These are phyloP conservation scores for Diphyllodes magnificus DNA, from an alignment of 2,113 vertebrate genomes.

Conservation along the genomic window DNA sequence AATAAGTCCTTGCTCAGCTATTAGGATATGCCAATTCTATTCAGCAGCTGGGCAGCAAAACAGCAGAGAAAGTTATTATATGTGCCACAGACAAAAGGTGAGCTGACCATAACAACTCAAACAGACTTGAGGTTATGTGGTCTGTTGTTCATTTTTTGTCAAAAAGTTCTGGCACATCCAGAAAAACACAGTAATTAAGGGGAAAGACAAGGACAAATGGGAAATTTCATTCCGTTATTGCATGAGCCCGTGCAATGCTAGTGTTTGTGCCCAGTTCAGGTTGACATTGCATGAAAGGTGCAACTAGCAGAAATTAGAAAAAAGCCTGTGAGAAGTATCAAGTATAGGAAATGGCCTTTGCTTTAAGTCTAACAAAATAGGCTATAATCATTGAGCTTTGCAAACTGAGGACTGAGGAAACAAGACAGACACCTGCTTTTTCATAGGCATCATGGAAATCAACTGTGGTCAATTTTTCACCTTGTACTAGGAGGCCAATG, in stretches of 20 bases:
- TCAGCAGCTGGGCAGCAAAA: neutral
- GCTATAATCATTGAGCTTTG: neutral
- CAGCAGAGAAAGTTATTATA: neutral
- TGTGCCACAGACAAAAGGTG: neutral
- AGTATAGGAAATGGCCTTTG: neutral
- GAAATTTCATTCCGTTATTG: neutral
- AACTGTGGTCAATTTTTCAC: neutral
- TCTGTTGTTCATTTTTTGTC: neutral
- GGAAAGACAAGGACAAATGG: neutral
- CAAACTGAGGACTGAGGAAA: neutral
- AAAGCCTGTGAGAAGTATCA: neutral
- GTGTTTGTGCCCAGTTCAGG: fast-evolving
- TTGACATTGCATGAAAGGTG: neutral
- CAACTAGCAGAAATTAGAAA: neutral
- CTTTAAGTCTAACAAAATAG: neutral
- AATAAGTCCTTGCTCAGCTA: neutral
- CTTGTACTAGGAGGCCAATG: neutral
- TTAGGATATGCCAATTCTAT: neutral
- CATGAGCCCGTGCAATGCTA: neutral
- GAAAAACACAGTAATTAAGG: neutral
- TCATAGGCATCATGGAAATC: neutral
- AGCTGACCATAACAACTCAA: neutral
- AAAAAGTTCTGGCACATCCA: neutral
- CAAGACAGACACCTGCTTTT: neutral
- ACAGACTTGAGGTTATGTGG: neutral